Base-by-base conservation (phyloP, 2,797 vertebrate genomes). In the Orientallactaga sibirica region DNA sequence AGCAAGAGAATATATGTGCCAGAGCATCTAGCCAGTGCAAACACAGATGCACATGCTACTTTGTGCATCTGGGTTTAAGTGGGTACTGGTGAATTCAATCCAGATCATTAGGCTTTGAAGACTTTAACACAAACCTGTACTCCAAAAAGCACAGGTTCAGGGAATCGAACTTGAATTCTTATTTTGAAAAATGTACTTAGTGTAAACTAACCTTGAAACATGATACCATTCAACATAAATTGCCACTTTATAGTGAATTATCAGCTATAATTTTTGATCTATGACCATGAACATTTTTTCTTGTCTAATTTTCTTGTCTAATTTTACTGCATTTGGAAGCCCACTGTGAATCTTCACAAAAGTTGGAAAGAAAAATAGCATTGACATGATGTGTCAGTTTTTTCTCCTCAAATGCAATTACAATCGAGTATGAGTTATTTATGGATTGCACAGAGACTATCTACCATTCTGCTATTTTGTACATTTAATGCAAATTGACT, bases 401-500 rank as follows among this genome's bases (percentile, higher is more conserved):
- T 90, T 80, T 90, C 52, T 52, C 83, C 55, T 86, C 55, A 87
- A 91, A 84, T 93, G 3, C 7, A 88, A 11, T 82, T 86, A 7
- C 82, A 61, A 89, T 87, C 71, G 5, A 20, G 7, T 85, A 33
- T n/a, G 58, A 3, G 15, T 86, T 76, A 84, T 75, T 10, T 78
- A 33, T 94, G 20, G 70, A 48, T 71, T 79, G 4, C 41, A 67
- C 2, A 93, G 19, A 82, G 58, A 1, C 18, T 29, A 76, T 55
- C 3, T 52, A 86, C 83, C 55, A 68, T 86, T 37, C 76, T 76
- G 61, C 37, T 76, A 15, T 64, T 22, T 22, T 87, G 25, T 62
- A 11, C 74, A 61, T 37, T 90, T 82, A 86, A 92, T 80, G 22
- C n/a, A 83, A 92, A 88, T 85, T 73, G 33, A 94, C 9, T 58